phyloP scores from a whole-genome alignment of 2,888 invertebrate species.

The Periphyllus acericola region DNA sequence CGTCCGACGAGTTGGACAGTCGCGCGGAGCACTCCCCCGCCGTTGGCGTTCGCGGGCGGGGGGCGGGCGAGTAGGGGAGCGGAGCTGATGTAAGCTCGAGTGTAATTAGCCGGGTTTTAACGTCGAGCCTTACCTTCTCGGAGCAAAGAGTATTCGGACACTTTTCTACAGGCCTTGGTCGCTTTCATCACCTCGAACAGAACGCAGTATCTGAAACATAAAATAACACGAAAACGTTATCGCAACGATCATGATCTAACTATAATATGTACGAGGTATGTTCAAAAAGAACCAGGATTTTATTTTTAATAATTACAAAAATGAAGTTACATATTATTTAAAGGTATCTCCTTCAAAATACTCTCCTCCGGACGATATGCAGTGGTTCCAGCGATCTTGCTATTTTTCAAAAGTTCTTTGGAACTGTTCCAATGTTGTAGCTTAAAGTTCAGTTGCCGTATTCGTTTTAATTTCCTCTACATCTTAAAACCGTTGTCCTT shows the following conservation, averaged over 20 bases:
- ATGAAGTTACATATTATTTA: no score
- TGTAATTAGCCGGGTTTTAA: constrained; percentile 39
- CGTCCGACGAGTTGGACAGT: constrained; percentile 66
- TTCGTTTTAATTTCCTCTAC: no score
- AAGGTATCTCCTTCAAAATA: no score
- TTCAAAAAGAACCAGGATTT: no score
- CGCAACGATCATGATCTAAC: neutral
- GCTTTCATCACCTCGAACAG: constrained; percentile 85
- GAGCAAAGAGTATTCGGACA: constrained; percentile 77
- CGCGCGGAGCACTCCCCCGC: constrained; percentile 60
- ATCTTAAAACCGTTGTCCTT: no score
- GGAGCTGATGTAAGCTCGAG: neutral
- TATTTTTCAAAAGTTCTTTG: no score
- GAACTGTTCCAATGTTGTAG: no score
- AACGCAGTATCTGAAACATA: constrained; percentile 81
- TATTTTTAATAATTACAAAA: no score
- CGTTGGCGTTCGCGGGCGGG: neutral
- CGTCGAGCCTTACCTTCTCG: constrained; percentile 75
- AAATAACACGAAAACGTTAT: neutral
- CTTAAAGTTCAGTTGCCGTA: no score
- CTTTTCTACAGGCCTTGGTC: constrained; percentile 82
- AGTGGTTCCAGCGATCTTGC: no score
- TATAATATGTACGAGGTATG: neutral
- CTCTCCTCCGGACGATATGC: no score
- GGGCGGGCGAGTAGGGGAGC: neutral